phyloP scores from a whole-genome alignment of 2,888 invertebrate genomes.

The Gnatocerus cornutus region DNA sequence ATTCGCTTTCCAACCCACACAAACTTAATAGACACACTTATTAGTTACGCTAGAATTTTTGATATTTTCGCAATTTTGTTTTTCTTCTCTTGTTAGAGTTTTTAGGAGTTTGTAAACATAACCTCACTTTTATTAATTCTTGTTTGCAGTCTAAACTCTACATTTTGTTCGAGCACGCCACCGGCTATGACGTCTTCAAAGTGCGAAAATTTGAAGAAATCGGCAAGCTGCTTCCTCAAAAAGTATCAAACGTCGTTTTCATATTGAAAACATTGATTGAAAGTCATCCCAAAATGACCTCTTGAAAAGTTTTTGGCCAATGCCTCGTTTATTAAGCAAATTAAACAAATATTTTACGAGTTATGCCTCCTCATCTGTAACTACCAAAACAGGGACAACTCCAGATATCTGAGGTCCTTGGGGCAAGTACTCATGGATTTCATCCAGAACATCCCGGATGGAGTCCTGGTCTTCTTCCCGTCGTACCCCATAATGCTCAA shows the following conservation, averaged over 20 bases:
- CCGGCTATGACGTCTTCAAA: conserved; percentile 94
- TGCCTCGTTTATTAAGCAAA: no score
- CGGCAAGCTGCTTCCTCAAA: conserved; percentile 89
- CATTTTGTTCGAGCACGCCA: conserved; percentile 96
- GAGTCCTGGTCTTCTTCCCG: conserved; percentile 96
- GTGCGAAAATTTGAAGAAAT: conserved; percentile 97
- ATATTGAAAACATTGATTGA: no score
- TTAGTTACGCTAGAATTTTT: no score
- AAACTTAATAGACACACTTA: not conserved
- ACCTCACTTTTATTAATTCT: conserved; percentile 16
- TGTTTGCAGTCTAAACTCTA: conserved; percentile 80
- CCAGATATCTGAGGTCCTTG: conserved; percentile 86
- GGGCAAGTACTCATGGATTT: conserved; percentile 90
- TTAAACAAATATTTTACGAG: no score
- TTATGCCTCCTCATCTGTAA: conserved; percentile 81
- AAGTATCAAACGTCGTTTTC: no score
- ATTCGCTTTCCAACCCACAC: not conserved
- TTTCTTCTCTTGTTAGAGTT: no score
- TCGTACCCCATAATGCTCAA: conserved; percentile 94
- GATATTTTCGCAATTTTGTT: no score
- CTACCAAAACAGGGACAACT: conserved; percentile 85
- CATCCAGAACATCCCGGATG: conserved; percentile 89
- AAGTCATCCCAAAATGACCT: no score
- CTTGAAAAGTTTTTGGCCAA: no score
- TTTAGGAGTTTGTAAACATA: not conserved